phyloP scores from a whole-genome alignment of 2,797 vertebrate genomes.

The Brachymystax lenok region DNA sequence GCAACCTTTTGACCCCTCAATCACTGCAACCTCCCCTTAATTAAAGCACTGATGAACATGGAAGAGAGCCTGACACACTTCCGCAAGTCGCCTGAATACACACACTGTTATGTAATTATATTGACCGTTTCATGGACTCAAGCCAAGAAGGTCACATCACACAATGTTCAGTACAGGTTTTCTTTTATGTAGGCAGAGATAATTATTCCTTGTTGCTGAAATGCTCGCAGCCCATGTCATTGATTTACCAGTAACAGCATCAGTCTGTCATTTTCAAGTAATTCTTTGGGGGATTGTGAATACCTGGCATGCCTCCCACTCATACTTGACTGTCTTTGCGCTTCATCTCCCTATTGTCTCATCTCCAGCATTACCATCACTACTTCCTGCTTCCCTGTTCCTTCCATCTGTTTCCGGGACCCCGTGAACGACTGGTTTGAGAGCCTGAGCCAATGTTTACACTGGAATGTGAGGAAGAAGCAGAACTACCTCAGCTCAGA shows the following conservation, averaged over 20 bases:
- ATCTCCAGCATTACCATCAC: constrained; percentile 78
- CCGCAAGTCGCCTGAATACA: constrained; percentile 27
- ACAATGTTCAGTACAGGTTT: constrained; percentile 11
- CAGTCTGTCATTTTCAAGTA: constrained; percentile 25
- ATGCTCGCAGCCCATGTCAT: neutral
- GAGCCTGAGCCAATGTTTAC: constrained; percentile 81
- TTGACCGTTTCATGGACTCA: constrained; percentile 22
- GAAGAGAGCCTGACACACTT: neutral
- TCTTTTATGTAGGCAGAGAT: constrained; percentile 24
- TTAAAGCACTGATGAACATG: neutral
- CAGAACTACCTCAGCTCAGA: constrained; percentile 83
- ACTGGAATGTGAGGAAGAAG: constrained; percentile 85
- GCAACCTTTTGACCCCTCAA: constrained; percentile 20
- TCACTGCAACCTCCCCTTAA: neutral
- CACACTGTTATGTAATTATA: constrained; percentile 41
- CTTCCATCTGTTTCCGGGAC: constrained; percentile 83
- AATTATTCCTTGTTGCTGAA: constrained; percentile 30
- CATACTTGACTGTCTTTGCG: neutral
- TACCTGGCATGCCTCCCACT: constrained; percentile 19
- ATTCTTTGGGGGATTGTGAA: constrained; percentile 10
- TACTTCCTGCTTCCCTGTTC: constrained; percentile 81
- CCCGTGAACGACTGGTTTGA: constrained; percentile 85
- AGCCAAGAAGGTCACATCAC: constrained; percentile 10
- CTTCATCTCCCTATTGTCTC: neutral
- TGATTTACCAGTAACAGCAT: neutral